A percentile compares a stretch with the other conserved stretches of the same genome.
Conservation (phyloP, 2,888 invertebrate species). For the Petrolisthes manimaculis region DNA sequence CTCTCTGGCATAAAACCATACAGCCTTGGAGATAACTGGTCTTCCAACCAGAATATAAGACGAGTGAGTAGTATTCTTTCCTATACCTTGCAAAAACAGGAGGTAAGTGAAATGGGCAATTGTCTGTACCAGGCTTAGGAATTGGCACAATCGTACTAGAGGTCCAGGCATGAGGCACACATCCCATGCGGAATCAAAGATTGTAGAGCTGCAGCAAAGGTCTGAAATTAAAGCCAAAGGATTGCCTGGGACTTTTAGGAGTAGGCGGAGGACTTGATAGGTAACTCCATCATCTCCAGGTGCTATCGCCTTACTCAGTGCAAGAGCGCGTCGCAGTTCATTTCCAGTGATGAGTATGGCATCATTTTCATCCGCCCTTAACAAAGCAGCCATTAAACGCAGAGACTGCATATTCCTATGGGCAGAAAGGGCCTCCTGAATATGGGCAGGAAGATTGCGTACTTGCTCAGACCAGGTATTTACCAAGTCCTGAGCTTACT, state of each 20-base stretch:
- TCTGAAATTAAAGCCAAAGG: no score
- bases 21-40: background rate
- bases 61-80: background rate
- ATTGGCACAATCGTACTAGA: no score
- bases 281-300: no score
- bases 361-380: background rate
- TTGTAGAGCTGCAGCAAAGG: background rate
- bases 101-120: background rate
- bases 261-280: no score
- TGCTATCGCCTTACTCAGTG: background rate
- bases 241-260: background rate
- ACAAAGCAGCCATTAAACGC: background rate
- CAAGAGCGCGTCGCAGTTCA: background rate
- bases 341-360: background rate
- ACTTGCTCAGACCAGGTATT: conserved; percentile 13
- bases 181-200: no score
- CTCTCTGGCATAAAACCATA: background rate
- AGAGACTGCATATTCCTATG: background rate
- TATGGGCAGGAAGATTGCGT: background rate
- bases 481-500: background rate
- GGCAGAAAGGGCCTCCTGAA: background rate
- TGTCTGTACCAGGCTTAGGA: no score
- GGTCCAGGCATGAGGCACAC: no score
- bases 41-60: background rate
- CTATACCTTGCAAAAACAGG: background rate